These are phyloP conservation scores for Hippolais icterina DNA, from an alignment of 2,113 vertebrate species.

Conservation along the genomic window DNA sequence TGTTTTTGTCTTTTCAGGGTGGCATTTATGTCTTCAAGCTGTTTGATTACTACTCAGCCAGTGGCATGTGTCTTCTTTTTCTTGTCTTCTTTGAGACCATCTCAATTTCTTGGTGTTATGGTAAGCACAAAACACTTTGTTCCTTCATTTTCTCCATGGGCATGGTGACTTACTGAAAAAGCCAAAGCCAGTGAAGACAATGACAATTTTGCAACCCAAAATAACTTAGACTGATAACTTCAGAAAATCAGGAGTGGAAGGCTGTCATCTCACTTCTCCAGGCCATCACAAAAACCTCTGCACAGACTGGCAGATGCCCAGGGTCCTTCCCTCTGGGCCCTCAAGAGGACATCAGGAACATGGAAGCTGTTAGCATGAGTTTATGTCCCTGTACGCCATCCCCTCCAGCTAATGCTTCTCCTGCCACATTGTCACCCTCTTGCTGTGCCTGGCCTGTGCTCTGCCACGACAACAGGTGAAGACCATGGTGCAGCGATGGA, in stretches of 20 bases:
- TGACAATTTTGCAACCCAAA: not conserved
- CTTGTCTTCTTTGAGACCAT: conserved; percentile 92
- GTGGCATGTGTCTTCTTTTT: conserved; percentile 91
- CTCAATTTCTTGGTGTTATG: conserved; percentile 91
- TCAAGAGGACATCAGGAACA: not conserved
- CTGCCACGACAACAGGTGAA: not conserved
- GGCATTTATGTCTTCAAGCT: conserved; percentile 92
- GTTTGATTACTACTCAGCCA: conserved; percentile 93
- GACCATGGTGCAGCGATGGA: not conserved
- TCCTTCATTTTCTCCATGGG: not conserved
- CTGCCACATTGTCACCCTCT: not conserved
- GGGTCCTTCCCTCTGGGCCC: not conserved
- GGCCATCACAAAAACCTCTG: not conserved
- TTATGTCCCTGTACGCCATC: not conserved
- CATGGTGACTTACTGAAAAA: not conserved
- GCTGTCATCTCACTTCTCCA: not conserved
- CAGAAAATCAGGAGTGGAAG: not conserved
- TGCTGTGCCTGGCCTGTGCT: not conserved
- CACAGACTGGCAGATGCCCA: not conserved
- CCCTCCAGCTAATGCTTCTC: not conserved
- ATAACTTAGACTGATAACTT: not conserved
- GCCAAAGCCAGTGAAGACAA: not conserved
- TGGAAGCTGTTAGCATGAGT: not conserved
- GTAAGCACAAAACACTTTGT: conserved; percentile 58
- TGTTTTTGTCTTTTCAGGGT: conserved; percentile 74